Evolutionary conservation across 2,797 vertebrate genomes (phyloP), one percentile per base, ranked within the genome.

Genomic region (Delichon dasypus): DNA sequence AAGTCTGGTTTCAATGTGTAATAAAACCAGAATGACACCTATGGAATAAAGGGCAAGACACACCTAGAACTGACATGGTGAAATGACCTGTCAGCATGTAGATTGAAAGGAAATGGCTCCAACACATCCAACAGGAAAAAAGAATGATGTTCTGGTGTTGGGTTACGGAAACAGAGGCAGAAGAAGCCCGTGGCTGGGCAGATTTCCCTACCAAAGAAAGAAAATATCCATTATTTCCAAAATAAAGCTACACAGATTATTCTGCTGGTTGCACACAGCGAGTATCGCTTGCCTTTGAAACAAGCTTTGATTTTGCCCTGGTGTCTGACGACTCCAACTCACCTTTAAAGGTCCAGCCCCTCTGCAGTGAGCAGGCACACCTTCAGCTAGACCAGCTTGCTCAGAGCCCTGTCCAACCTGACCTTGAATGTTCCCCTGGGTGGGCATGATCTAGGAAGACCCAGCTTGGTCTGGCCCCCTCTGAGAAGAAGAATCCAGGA

Each of bases 51-150:
- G 71, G 29, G 26, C 53, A 85, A 67, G 19, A 21, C n/a, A 32
- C 40, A 50, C 32, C 25, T 85, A 78, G 51, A 94, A 57, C 22
- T 34, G 54, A 19, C 18, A 32, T 2, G 8, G 64, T 73, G 34
- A 89, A 65, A 36, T 71, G 5, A 2, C 16, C 17, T 34, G 25
- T 27, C 40, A 70, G 48, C 13, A 27, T 7, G 13, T 7, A 19
- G 65, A 45, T 14, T 40, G 51, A 44, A 87, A 85, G 11, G 5
- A 76, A 93, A 73, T 13, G 3, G 7, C 27, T 94, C n/a, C 23
- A 36, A 60, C 0, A 1, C 17, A 62, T 38, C 2, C 0, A 55
- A 55, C 0, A 26, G 20, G 12, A 71, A 80, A 79, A 77, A 82
- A 26, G 14, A 47, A 51, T 9, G 3, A 2, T 64, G 9, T 83